A percentile compares a stretch with the other conserved stretches of the same genome.
These are phyloP conservation scores for Polydrusus pterygomalis DNA, from an alignment of 2,888 invertebrate genomes.

Conservation along the genomic window DNA sequence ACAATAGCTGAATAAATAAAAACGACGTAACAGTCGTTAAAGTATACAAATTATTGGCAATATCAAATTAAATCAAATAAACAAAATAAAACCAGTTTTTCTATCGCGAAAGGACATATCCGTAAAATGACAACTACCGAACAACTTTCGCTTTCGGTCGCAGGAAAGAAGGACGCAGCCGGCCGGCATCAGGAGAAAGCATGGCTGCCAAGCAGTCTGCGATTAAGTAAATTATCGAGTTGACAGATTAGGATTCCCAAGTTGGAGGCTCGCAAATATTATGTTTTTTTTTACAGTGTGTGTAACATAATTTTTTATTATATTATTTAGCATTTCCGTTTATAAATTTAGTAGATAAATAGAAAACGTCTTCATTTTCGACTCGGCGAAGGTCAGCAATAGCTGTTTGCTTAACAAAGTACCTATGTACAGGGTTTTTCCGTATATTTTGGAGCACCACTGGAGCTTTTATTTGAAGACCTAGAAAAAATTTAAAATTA, in stretches of 20 bases:
- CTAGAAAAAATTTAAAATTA: no score
- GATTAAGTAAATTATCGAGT: slow-evolving; percentile 38
- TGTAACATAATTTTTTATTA: no score
- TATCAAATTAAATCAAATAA: background rate
- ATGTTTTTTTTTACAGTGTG: slow-evolving; percentile 4
- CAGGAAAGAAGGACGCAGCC: slow-evolving; percentile 37
- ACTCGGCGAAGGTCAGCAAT: no score
- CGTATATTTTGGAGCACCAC: no score
- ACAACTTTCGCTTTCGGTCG: slow-evolving; percentile 51
- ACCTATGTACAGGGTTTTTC: no score
- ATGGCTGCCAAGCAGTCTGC: slow-evolving; percentile 31
- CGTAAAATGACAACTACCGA: slow-evolving; percentile 6
- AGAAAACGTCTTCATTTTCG: no score
- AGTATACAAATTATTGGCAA: background rate
- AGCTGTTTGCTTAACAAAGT: no score
- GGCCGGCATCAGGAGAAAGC: slow-evolving; percentile 37
- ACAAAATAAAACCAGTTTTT: slow-evolving; percentile 17
- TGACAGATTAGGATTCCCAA: slow-evolving; percentile 46
- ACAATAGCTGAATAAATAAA: background rate
- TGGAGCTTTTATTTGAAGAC: no score
- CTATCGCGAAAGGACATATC: slow-evolving; percentile 6
- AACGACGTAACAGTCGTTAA: background rate
- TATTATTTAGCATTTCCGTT: no score
- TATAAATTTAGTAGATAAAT: no score
- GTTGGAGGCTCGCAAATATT: slow-evolving; percentile 26